phyloP scores from a whole-genome alignment of 2,797 vertebrate species.

The Pipistrellus pygmaeus region DNA sequence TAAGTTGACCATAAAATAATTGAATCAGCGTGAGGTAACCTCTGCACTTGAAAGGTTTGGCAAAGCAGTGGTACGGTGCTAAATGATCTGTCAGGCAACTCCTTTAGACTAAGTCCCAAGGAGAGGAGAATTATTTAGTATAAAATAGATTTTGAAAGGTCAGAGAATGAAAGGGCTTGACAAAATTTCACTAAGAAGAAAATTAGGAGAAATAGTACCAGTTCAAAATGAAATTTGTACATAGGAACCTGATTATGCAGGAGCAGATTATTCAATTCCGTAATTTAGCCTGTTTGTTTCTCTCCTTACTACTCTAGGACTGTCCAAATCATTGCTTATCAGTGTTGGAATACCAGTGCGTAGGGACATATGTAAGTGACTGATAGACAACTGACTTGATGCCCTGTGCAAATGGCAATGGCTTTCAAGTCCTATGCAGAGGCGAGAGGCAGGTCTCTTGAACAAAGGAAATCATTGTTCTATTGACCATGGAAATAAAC shows the following conservation, averaged over 20 bases:
- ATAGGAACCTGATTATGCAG: slow-evolving; percentile 13
- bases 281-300: not conserved
- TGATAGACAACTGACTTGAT: not conserved
- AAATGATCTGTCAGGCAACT: slow-evolving; percentile 64
- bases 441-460: not conserved
- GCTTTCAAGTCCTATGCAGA: not conserved
- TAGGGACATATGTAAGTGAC: not conserved
- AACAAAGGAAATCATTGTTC: not conserved
- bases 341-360: not conserved
- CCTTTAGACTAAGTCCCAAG: slow-evolving; percentile 64
- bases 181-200: slow-evolving; percentile 57
- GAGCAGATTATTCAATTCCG: slow-evolving; percentile 34
- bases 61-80: not conserved
- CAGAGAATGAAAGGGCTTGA: slow-evolving; percentile 66
- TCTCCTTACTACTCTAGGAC: not conserved
- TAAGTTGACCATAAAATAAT: slow-evolving; percentile 58
- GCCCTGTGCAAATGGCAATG: not conserved
- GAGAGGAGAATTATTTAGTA: slow-evolving; percentile 61
- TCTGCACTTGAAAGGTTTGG: slow-evolving; percentile 38
- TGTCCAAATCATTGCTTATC: not conserved
- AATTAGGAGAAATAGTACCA: slow-evolving; percentile 49
- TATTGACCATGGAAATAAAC: not conserved
- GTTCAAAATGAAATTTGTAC: slow-evolving; percentile 61
- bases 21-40: slow-evolving; percentile 50
- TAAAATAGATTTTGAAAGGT: slow-evolving; percentile 74